Percentiles rank a stretch among this genome's conserved stretches.
These are phyloP conservation scores for Agonopterix subpropinquella DNA, from an alignment of 2,888 invertebrate genomes.

Conservation along the genomic window DNA sequence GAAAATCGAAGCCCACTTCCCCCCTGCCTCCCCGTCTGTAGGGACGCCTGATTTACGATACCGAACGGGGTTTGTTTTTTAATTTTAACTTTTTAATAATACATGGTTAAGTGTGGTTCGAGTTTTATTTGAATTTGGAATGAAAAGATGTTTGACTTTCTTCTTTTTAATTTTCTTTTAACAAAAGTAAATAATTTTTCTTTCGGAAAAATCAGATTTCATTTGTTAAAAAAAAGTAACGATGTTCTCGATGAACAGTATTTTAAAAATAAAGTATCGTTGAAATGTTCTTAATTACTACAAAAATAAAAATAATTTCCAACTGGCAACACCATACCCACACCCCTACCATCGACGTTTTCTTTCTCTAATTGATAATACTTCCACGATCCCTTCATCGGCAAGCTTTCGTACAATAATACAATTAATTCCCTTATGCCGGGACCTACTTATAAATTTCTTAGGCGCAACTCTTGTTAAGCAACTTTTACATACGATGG, in stretches of 20 bases:
- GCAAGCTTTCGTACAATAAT: constrained; percentile 56
- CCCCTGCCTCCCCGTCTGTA: constrained; percentile 38
- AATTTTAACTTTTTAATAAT: constrained; percentile 24
- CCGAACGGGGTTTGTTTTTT: constrained; percentile 43
- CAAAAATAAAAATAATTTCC: neutral
- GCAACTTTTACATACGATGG: constrained; percentile 26
- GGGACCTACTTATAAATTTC: constrained; percentile 60
- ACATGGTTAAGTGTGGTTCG: neutral
- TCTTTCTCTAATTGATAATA: constrained; percentile 74
- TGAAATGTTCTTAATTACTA: too few species aligned
- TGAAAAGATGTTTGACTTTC: too few species aligned
- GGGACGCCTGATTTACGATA: constrained; percentile 70
- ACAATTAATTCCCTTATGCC: constrained; percentile 73
- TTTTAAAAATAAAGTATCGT: too few species aligned
- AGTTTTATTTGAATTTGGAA: too few species aligned
- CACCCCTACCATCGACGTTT: constrained; percentile 30
- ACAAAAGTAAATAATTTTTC: too few species aligned
- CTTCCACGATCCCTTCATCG: constrained; percentile 64
- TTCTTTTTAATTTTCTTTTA: too few species aligned
- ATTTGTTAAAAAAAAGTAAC: too few species aligned
- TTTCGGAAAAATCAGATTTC: too few species aligned
- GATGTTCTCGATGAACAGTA: too few species aligned
- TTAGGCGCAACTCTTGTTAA: constrained; percentile 43
- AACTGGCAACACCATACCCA: constrained; percentile 15
- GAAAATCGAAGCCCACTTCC: constrained; percentile 59